Conservation (phyloP, 2,888 invertebrate genomes). For the Xanthia icteritia region DNA sequence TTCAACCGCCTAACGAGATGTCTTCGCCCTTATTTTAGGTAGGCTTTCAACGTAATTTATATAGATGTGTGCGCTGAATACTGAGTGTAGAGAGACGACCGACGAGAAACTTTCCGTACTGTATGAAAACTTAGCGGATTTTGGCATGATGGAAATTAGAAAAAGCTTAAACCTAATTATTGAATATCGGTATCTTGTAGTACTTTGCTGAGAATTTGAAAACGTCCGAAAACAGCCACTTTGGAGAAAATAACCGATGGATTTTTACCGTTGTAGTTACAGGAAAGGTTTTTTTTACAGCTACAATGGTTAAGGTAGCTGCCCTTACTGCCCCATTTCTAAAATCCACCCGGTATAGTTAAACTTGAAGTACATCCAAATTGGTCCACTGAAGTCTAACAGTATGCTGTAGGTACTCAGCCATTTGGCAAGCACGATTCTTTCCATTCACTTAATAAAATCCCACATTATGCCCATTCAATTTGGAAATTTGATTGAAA, state of each 20-base stretch:
- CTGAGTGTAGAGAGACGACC: background rate
- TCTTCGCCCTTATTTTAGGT: background rate
- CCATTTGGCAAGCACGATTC: too few species aligned
- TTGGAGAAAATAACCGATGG: too few species aligned
- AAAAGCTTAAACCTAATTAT: background rate
- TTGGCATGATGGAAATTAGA: background rate
- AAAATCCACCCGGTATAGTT: too few species aligned
- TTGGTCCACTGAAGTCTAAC: background rate
- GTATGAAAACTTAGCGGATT: background rate
- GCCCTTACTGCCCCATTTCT: too few species aligned
- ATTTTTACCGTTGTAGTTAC: too few species aligned
- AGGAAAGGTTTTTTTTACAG: too few species aligned
- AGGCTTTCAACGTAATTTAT: constrained; percentile 11
- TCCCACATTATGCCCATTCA: background rate
- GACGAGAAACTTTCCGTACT: background rate
- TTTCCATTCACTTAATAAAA: background rate
- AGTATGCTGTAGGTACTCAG: too few species aligned
- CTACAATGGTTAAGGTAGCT: too few species aligned
- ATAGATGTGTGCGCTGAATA: constrained; percentile 16
- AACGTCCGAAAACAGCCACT: background rate
- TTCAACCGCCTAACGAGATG: background rate
- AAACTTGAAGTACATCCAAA: constrained; percentile 17
- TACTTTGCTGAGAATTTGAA: background rate
- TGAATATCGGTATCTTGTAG: background rate
- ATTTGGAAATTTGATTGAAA: constrained; percentile 19